Base-by-base conservation (phyloP, 2,797 vertebrate species). In the Protosalanx chinensis region DNA sequence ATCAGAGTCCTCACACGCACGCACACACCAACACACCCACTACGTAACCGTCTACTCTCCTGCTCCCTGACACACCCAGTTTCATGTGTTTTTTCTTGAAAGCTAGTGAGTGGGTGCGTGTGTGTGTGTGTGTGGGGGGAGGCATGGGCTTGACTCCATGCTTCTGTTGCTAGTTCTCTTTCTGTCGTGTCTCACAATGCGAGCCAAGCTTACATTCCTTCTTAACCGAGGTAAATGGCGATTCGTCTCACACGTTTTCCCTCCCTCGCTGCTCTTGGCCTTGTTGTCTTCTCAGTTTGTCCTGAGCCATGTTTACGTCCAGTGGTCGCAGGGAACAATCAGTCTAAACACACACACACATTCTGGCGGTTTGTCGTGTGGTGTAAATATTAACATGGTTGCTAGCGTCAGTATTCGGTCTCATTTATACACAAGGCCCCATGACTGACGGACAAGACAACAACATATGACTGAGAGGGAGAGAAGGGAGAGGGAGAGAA, bases 201-300 rank as follows among this genome's bases (percentile, higher is more conserved):
- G 61, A 81, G 86, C 81, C 81, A 82, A 85, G 79, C 82, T 86
- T 77, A 79, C 81, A 86, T 86, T 88, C 86, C 80, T 82, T 69
- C 74, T 80, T 77, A 81, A 78, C 84, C 79, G 75, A 86, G 81
- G 64, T 80, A 78, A 79, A 76, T 81, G 18, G 60, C 56, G 60
- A 27, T n/a, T n/a, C 68, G 3, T n/a, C 6, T 33, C 5, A 32
- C 30, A 16, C 4, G 35, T 23, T 70, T 10, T 63, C n/a, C 23
- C 16, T 64, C 35, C 46, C 33, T 23, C 27, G 8, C 33, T 23
- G 6, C 60, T 33, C n/a, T 27, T 33, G 6, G 5, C 29, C 64
- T 41, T 33, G 23, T 53, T 81, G 82, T 71, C 51, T 67, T 66
- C 46, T 64, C 78, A 61, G 16, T 79, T 79, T 69, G 82, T 86